Evolutionary conservation across 1,140 invertebrate genomes (phyloP), one percentile per base, ranked within the genome.

Genomic region (Drosophila malerkotliana): DNA sequence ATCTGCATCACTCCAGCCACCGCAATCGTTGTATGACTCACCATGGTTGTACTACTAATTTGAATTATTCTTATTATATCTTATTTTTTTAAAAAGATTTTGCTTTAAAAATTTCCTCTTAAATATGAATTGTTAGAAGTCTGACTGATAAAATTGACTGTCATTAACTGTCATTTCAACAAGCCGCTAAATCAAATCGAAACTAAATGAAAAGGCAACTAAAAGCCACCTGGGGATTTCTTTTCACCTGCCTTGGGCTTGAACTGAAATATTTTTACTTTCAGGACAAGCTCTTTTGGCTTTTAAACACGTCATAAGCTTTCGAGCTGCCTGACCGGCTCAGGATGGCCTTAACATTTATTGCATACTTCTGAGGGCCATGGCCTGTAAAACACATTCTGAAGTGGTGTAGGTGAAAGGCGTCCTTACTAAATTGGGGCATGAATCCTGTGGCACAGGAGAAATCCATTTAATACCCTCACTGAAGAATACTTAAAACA

Each of bases 341-440:
- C 60, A 47, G 73, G 47, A 32, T 74, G 75, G 72, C 63, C 66
- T 80, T 80, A 69, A 79, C 81, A 77, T 80, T 79, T 84, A 85
- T 85, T 63, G 81, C 72, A 61, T 73, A 66, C 76, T 77, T 77
- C 72, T 55, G 54, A 68, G 75, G 58, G 59, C 54, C 63, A 61
- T 39, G 18, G 34, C 51, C 44, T 68, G 53, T 57, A 68, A 68
- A 69, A 48, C 63, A 30, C 51, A 69, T 68, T 26, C 63, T 57
- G 32, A 57, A 57, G 66, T 57, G 32, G 51, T 18, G 63, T 56
- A 69, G 51, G 51, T 69, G 66, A 26, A 67, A 66, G 6, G 3
- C 18, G 18, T 15, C 26, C 24, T 39, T 67, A 6, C 7, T 15
- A 1, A 0, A n/a, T n/a, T 7, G 0, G 41, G 15, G 30, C 2